These are phyloP conservation scores for Pocota personata DNA, from an alignment of 2,888 invertebrate species.

Conservation along the genomic window DNA sequence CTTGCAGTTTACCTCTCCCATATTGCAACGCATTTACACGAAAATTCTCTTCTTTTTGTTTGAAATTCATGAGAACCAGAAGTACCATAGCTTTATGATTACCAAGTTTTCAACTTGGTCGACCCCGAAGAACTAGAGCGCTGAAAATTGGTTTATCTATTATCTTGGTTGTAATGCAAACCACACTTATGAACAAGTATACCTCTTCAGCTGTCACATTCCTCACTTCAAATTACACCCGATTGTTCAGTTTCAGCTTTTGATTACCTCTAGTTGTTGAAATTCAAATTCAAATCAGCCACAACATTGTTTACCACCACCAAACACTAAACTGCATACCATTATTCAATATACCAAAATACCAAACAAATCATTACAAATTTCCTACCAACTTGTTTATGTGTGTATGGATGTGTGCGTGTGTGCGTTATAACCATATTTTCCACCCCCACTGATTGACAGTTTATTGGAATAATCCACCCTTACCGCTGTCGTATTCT, in stretches of 20 bases:
- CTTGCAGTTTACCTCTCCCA: too few species aligned
- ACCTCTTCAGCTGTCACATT: background rate
- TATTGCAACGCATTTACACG: too few species aligned
- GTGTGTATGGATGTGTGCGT: background rate
- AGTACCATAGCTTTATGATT: too few species aligned
- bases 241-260: background rate
- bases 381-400: slow-evolving; percentile 43
- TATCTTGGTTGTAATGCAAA: background rate
- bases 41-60: too few species aligned
- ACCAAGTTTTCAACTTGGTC: too few species aligned
- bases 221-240: background rate
- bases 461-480: slow-evolving; percentile 72
- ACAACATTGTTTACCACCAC: slow-evolving; percentile 66
- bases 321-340: slow-evolving; percentile 66
- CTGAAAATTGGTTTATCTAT: background rate
- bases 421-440: slow-evolving; percentile 36
- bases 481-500: slow-evolving; percentile 15
- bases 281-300: slow-evolving; percentile 69
- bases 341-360: slow-evolving; percentile 56
- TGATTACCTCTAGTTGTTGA: slow-evolving; percentile 51
- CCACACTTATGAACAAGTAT: background rate
- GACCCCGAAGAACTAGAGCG: too few species aligned
- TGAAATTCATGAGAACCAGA: too few species aligned
- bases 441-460: slow-evolving; percentile 62
- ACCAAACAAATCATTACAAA: slow-evolving; percentile 70